Evolutionary conservation across 2,797 vertebrate genomes (phyloP), one percentile per base, ranked within the genome.

Genomic region (Champsocephalus gunnari): DNA sequence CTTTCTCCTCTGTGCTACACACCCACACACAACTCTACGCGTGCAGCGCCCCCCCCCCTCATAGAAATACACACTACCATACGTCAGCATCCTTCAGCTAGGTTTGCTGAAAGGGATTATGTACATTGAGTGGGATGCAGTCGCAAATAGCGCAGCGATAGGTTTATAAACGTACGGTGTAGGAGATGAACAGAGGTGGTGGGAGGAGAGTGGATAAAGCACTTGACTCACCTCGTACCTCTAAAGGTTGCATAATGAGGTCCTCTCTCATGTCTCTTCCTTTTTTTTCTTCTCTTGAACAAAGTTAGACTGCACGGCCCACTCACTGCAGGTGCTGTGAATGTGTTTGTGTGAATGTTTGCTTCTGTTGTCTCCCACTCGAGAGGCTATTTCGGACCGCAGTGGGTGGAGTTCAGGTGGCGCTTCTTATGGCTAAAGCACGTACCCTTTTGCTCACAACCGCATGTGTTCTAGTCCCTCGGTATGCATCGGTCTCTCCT

Each of bases 201-300:
- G 91, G 92, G 87, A 88, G 77, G 80, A 85, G 86, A 88, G 86
- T 80, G 70, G 82, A 88, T 91, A 77, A 82, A 86, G 87, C 81
- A 86, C 86, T 92, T 88, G 90, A 92, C 82, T 91, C 90, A 91
- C 89, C 89, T 87, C 79, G 8, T 86, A 81, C 90, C 87, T 86
- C 80, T 85, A 86, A 88, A 91, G 88, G 88, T 94, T 94, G 88
- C 89, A 88, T 93, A 93, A 94, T 90, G 87, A 90, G 81, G 86
- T 88, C 79, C 83, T 81, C 84, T 83, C 85, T 65, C 79, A 67
- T 85, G 82, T 80, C 71, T 84, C 74, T 77, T 61, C 19, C 24
- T 66, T 70, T 38, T 9, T 61, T 84, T 77, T 62, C 19, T 68
- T 75, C 77, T 65, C 58, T 76, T 75, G 72, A 83, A 80, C 87